A percentile compares a stretch with the other conserved stretches of the same genome.
phyloP scores from a whole-genome alignment of 2,113 vertebrate genomes.

The Microcebus lehilahytsara region DNA sequence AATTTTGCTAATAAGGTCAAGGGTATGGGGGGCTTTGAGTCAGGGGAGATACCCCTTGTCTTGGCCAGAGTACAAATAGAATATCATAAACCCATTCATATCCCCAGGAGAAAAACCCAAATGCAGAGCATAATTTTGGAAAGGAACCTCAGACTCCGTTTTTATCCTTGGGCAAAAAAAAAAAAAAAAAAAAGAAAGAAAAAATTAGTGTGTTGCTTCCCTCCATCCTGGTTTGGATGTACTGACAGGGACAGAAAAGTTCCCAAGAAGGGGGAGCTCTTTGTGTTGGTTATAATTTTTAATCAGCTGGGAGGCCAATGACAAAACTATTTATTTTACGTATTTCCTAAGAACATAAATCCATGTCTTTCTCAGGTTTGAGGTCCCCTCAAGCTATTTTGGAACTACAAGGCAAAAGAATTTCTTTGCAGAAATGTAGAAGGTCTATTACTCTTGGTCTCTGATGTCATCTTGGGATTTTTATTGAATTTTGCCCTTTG shows the following conservation, averaged over 20 bases:
- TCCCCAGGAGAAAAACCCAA: neutral
- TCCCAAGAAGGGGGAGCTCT: neutral
- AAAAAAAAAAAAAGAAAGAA: neutral
- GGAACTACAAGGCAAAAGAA: neutral
- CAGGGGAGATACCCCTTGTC: neutral
- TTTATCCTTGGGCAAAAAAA: neutral
- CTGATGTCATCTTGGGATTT: neutral
- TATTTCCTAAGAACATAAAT: neutral
- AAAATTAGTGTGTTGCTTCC: neutral
- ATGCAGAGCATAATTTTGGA: neutral
- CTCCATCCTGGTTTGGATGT: neutral
- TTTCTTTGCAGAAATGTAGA: constrained; percentile 17
- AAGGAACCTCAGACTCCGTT: neutral
- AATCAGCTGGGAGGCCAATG: neutral
- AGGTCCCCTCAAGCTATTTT: neutral
- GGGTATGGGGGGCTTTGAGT: neutral
- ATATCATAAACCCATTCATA: neutral
- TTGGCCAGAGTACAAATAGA: neutral
- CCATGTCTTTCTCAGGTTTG: neutral
- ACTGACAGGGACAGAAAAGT: neutral
- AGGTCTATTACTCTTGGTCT: neutral
- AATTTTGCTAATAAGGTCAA: neutral
- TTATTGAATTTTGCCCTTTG: constrained; percentile 19
- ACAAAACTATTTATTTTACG: neutral
- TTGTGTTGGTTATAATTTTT: neutral